A percentile compares a stretch with the other conserved stretches of the same genome.
phyloP scores from a whole-genome alignment of 1,140 invertebrate species.

The Drosophila kanapiae region DNA sequence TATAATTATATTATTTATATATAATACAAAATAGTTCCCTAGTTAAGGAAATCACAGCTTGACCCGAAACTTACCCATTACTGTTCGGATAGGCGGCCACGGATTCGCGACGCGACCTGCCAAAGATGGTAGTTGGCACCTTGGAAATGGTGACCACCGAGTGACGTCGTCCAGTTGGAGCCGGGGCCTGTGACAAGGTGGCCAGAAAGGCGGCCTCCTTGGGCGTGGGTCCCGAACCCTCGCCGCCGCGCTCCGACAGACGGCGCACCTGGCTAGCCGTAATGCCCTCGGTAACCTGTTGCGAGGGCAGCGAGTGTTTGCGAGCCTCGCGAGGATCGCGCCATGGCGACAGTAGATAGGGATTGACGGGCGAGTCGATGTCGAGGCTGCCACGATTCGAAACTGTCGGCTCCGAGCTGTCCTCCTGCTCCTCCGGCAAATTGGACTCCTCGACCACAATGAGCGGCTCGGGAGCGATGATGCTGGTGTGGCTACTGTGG shows the following conservation, averaged over 20 bases:
- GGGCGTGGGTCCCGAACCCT: constrained; percentile 89
- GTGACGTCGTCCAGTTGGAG: constrained; percentile 91
- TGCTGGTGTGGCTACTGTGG: constrained; percentile 21
- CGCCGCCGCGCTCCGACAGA: constrained; percentile 91
- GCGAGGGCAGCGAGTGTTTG: constrained; percentile 93
- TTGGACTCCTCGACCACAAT: constrained; percentile 93
- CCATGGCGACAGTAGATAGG: constrained; percentile 92
- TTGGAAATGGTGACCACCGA: constrained; percentile 93
- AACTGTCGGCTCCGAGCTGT: constrained; percentile 84
- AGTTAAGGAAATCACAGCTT: no score
- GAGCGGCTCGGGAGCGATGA: constrained; percentile 87
- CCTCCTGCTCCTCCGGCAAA: constrained; percentile 88
- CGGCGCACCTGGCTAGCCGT: constrained; percentile 93
- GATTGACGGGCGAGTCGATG: constrained; percentile 91
- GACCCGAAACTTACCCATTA: constrained; percentile 62
- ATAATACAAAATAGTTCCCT: no score
- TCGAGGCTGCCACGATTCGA: constrained; percentile 88
- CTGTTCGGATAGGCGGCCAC: constrained; percentile 91
- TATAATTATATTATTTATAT: no score
- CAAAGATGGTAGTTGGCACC: constrained; percentile 91
- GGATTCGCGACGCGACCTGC: constrained; percentile 91
- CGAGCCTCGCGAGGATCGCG: constrained; percentile 88
- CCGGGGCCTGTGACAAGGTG: constrained; percentile 90
- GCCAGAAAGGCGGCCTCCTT: constrained; percentile 92
- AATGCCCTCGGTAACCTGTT: constrained; percentile 92